Evolutionary conservation across 64 coral and sea anemone genomes (phyloP), one percentile per base, ranked within the genome.

Genomic region (Cladopsammia gracilis): DNA sequence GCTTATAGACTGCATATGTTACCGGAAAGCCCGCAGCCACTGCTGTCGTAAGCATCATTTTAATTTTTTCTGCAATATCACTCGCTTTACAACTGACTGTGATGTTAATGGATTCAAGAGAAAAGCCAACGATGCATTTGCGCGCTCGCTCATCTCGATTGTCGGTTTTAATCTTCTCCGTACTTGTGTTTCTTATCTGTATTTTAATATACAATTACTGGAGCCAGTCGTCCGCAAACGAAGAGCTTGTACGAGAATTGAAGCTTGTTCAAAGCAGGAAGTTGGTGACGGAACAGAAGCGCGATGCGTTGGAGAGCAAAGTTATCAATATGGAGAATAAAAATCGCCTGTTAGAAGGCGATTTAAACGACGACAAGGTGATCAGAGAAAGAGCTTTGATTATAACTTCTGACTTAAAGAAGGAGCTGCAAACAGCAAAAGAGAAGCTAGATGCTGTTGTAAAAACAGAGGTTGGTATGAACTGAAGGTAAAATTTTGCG

Each of bases 221-320:
- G 80, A 83, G 18, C n/a, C 43, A 50, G 4, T 49, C 80, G 3
- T 16, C 62, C 6, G 45, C 80, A 83, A 83, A 83, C 34, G 44
- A 50, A 45, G 45, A 16, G 9, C 80, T 83, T 22, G 1, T 48
- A 5, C 58, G 44, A 3, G 45, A 67, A 67, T 13, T 83, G 46
- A 65, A 20, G 23, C 45, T 66, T 48, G 14, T 20, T n/a, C 15
- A 66, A 67, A 66, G 20, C 62, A 12, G 25, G 9, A 48, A 49
- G 61, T 6, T 67, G 43, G 7, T 23, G 19, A 5, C 3, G 9
- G 80, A 83, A 50, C 18, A 43, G 66, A 66, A 14, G 44, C 80
- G 80, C 18, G 3, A 26, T 48, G 80, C 62, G 45, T 49, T 83
- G 46, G 80, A 83, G 62, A 49, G 61, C 16, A 64, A 45, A 18